A percentile compares a stretch with the other conserved stretches of the same genome.
These are phyloP conservation scores for Hipposideros armiger DNA, from an alignment of 2,113 vertebrate genomes.

Conservation along the genomic window DNA sequence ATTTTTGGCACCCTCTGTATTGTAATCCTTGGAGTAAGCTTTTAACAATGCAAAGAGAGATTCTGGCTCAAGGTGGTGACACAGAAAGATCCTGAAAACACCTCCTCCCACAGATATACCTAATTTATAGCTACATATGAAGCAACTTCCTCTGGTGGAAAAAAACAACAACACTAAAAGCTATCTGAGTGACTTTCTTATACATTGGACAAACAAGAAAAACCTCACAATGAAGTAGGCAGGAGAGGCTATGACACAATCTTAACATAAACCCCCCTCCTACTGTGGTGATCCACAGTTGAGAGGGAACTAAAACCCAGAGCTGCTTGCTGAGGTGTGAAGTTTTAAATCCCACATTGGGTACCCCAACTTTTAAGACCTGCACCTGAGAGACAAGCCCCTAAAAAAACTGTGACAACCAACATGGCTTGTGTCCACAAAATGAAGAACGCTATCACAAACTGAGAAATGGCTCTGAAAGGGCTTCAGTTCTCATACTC, in stretches of 20 bases:
- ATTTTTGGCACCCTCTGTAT: too few species aligned
- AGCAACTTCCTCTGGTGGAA: neutral
- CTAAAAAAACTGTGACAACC: neutral
- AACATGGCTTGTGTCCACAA: too few species aligned
- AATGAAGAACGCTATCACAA: too few species aligned
- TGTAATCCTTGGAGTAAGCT: neutral
- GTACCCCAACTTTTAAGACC: neutral
- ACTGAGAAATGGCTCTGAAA: neutral
- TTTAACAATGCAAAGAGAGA: neutral
- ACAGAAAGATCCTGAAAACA: neutral
- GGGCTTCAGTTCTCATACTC: neutral
- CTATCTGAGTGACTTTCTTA: neutral
- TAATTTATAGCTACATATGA: neutral
- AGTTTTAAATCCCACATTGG: neutral
- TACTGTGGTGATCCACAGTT: neutral
- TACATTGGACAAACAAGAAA: neutral
- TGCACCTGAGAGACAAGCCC: neutral
- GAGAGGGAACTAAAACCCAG: neutral
- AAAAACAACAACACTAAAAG: neutral
- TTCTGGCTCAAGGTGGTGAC: neutral
- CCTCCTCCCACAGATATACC: neutral
- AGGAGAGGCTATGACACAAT: neutral
- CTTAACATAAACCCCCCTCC: neutral
- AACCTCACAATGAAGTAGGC: neutral
- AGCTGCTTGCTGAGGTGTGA: neutral